These are phyloP conservation scores for Lipophrys pholis DNA, from an alignment of 2,113 vertebrate species.

Conservation along the genomic window DNA sequence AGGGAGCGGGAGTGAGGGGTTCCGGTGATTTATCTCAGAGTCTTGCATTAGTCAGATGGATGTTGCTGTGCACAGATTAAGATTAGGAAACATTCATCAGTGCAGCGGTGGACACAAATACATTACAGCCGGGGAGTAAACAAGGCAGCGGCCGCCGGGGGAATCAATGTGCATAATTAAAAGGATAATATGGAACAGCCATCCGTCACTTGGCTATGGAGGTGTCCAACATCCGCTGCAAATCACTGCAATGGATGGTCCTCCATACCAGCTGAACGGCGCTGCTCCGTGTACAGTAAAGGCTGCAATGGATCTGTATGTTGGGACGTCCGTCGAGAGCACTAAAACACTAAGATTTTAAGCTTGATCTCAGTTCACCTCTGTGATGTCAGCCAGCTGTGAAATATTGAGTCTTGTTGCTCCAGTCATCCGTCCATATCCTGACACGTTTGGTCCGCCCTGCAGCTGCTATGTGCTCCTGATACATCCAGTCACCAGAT, in stretches of 20 bases:
- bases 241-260: slow-evolving; percentile 18
- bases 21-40: slow-evolving; percentile 79
- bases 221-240: slow-evolving; percentile 47
- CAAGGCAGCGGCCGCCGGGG: slow-evolving; percentile 72
- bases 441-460: background rate
- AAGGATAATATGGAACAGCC: slow-evolving; percentile 75
- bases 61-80: slow-evolving; percentile 80
- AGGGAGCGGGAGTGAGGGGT: slow-evolving; percentile 46
- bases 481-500: too few relatives aligned
- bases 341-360: too few relatives aligned
- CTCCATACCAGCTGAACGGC: slow-evolving; percentile 2
- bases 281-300: background rate
- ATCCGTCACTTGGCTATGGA: slow-evolving; percentile 71
- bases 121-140: slow-evolving; percentile 86
- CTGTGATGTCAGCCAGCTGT: background rate
- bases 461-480: too few relatives aligned
- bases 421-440: background rate
- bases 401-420: background rate
- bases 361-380: background rate
- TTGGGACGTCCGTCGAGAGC: background rate
- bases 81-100: slow-evolving; percentile 85
- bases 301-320: background rate
- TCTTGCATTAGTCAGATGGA: slow-evolving; percentile 78
- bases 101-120: slow-evolving; percentile 81
- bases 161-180: slow-evolving; percentile 84